Evolutionary conservation across 2,113 vertebrate genomes (phyloP).

Genomic region (Prinia subflava): DNA sequence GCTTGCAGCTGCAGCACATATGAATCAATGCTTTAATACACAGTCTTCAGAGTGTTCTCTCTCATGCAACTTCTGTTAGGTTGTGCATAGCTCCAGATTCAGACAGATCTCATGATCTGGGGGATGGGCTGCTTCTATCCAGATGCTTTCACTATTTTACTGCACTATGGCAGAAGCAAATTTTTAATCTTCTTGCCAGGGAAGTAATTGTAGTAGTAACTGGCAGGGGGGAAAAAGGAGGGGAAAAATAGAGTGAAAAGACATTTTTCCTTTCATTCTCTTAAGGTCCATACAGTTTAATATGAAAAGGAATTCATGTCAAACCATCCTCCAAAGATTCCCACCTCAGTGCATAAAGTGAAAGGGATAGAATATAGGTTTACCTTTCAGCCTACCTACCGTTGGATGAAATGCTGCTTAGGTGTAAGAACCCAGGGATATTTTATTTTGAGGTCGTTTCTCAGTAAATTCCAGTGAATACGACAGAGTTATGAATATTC

Average conservation of each 20-base stretch:
- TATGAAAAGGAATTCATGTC: neutral
- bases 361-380: neutral
- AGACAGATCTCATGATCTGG: neutral
- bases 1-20: slow-evolving; percentile 15
- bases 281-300: neutral
- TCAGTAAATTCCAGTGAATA: neutral
- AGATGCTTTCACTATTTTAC: neutral
- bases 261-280: neutral
- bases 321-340: neutral
- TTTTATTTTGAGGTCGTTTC: neutral
- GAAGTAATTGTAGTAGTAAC: neutral
- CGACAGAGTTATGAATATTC: neutral
- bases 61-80: neutral
- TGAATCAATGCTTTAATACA: neutral
- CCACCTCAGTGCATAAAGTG: neutral
- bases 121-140: neutral
- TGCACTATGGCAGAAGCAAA: neutral
- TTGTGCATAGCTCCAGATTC: neutral
- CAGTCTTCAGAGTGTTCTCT: neutral
- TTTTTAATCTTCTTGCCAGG: neutral
- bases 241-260: neutral
- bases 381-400: neutral
- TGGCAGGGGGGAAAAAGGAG: neutral
- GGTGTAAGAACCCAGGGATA: neutral
- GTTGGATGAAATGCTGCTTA: neutral